Percentiles rank a stretch among this genome's conserved stretches.
These are phyloP conservation scores for Neomorphus geoffroyi DNA, from an alignment of 2,797 vertebrate species.

Conservation along the genomic window DNA sequence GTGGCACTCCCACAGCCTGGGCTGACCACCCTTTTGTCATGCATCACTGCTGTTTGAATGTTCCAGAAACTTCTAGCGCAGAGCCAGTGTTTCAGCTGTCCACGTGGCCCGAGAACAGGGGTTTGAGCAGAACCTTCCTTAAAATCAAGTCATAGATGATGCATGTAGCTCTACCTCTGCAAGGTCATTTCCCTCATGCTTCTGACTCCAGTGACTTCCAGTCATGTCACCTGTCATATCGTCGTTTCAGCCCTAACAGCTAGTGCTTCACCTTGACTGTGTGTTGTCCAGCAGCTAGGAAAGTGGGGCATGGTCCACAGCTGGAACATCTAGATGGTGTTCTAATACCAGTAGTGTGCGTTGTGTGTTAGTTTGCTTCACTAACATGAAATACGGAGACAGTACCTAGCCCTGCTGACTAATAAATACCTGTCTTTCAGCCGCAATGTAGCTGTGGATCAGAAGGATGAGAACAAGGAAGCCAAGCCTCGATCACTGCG, in stretches of 20 bases:
- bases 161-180: neutral
- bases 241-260: neutral
- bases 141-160: neutral
- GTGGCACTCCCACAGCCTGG: neutral
- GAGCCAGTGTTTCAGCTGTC: neutral
- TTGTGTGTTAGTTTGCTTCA: neutral
- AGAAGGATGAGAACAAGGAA: conserved; percentile 93
- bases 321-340: neutral
- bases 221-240: neutral
- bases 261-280: neutral
- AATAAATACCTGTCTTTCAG: conserved; percentile 76
- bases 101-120: fast-evolving
- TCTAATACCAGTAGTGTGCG: neutral
- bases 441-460: conserved; percentile 93
- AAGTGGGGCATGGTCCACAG: neutral
- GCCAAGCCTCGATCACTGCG: conserved; percentile 88
- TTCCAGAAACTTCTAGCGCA: conserved; percentile 56
- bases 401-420: neutral
- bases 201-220: neutral
- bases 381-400: neutral
- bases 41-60: neutral
- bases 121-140: conserved; percentile 10
- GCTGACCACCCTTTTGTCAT: neutral
- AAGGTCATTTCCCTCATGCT: neutral
- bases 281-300: neutral